Conservation (phyloP, 1,140 invertebrate genomes). For the Zaprionus tsacasi region DNA sequence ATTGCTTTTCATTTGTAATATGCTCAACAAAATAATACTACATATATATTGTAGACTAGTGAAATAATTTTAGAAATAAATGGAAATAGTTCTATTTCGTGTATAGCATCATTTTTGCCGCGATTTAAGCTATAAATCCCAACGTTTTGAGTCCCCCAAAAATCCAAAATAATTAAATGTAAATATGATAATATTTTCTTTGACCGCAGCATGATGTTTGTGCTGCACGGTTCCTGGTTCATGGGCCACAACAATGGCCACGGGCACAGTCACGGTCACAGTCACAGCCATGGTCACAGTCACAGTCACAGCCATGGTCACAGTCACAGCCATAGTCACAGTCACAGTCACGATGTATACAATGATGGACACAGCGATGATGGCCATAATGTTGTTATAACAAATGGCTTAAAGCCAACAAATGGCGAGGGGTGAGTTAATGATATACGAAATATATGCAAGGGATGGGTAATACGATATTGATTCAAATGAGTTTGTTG, state of each 20-base stretch:
- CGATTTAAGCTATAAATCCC: slow-evolving; percentile 4
- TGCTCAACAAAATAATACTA: no score
- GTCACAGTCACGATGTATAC: slow-evolving; percentile 28
- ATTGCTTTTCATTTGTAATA: no score
- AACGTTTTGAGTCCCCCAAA: neutral
- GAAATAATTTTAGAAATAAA: no score
- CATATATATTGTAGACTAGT: no score
- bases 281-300: slow-evolving; percentile 40
- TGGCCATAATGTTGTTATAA: slow-evolving; percentile 48
- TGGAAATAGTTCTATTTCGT: neutral
- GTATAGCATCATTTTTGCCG: neutral
- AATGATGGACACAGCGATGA: slow-evolving; percentile 18
- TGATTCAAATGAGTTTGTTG: slow-evolving; percentile 46
- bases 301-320: slow-evolving; percentile 44
- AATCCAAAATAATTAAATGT: slow-evolving; percentile 37
- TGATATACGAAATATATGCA: neutral
- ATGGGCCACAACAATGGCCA: slow-evolving; percentile 66
- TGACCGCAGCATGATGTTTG: slow-evolving; percentile 88
- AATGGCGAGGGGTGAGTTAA: neutral
- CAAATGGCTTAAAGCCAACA: slow-evolving; percentile 55
- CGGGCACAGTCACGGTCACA: slow-evolving; percentile 54
- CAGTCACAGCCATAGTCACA: slow-evolving; percentile 26
- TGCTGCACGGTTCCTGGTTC: slow-evolving; percentile 88
- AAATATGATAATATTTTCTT: slow-evolving; percentile 42
- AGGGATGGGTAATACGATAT: slow-evolving; percentile 11